Evolutionary conservation across 2,888 invertebrate species (phyloP), one percentile per base, ranked within the genome.

Genomic region (Drosophila rellima): DNA sequence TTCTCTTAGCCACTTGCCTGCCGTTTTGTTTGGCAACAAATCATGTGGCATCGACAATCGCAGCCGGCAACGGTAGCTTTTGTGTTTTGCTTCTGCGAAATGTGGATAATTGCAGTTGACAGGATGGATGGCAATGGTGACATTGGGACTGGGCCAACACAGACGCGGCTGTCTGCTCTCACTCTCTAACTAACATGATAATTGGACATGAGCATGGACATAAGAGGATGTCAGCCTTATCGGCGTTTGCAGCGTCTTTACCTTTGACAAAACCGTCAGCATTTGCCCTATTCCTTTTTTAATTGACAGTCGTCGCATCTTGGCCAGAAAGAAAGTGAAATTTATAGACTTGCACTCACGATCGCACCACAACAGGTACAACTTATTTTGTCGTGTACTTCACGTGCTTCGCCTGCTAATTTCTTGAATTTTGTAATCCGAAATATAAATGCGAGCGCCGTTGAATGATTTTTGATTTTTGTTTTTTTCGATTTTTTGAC

Each of bases 81-180:
- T 73, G 80, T 62, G 57, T 61, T 48, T 31, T 6, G 23, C 37
- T 18, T 59, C 66, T 65, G 64, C 62, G 77, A 82, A 80, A 78
- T 82, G 81, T 81, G 75, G 83, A 88, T 89, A 88, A 87, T 87
- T 88, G 89, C 80, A 70, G 57, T 71, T 77, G 81, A 77, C 77
- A 84, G 74, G 39, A 56, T 59, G 74, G 39, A 56, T 59, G 60
- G 57, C 65, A 20, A 61, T 65, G 64, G n/a, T 77, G 78, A 78
- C 79, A 76, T 65, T 76, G 76, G 79, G 79, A 82, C 74, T 81
- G 86, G 83, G 84, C 64, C 59, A 35, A 20, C 26, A 70, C 35
- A 52, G 77, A 74, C 59, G 33, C 50, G 67, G 67, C 63, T 77
- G 87, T 70, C 80, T 65, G 77, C 80, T 82, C 84, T 76, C 81